Base-by-base conservation (phyloP, 2,797 vertebrate species). In the Heteromormyrus szaboi region DNA sequence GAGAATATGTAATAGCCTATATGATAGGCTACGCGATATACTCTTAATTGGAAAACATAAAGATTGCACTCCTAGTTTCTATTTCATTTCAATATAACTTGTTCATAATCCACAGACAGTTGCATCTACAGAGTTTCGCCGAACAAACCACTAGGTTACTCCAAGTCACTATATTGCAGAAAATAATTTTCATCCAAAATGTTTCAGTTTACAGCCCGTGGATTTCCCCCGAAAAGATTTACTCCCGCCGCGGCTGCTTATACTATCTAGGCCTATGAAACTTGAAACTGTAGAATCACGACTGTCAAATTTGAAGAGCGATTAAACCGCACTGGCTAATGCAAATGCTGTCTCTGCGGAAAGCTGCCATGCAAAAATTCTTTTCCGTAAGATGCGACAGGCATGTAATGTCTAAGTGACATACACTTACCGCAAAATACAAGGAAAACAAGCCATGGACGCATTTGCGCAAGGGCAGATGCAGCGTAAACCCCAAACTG, bases 391-490 rank as follows among this genome's bases (percentile, higher is more conserved):
- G 46, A 84, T 3, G 81, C 81, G n/a, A 84, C 44, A 84, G 8
- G 44, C 81, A 84, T 84, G 29, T 84, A 84, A 84, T 51, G 81
- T 51, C 4, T 84, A 84, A 51, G 81, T 91, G 86, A 90, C 90
- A 89, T 89, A 91, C 91, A 95, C 95, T 96, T 95, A 95, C 94
- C 95, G 59, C 90, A 90, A 50, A 85, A 87, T 65, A 86, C 41
- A 90, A 91, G 90, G 81, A 11, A 84, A 84, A 51, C 81, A 48
- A 72, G 81, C 81, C 22, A 84, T 25, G 81, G 81, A 84, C 46
- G 22, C 81, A 12, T 48, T 84, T 25, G 81, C 81, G 46, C 48
- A 48, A 50, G 46, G 81, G 44, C 81, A 84, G 81, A 84, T 84
- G 81, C 48, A 50, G 81, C 81, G 22, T 84, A 84, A 91, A 92